Evolutionary conservation across 2,888 invertebrate genomes (phyloP).

Genomic region (Priapulus caudatus): DNA sequence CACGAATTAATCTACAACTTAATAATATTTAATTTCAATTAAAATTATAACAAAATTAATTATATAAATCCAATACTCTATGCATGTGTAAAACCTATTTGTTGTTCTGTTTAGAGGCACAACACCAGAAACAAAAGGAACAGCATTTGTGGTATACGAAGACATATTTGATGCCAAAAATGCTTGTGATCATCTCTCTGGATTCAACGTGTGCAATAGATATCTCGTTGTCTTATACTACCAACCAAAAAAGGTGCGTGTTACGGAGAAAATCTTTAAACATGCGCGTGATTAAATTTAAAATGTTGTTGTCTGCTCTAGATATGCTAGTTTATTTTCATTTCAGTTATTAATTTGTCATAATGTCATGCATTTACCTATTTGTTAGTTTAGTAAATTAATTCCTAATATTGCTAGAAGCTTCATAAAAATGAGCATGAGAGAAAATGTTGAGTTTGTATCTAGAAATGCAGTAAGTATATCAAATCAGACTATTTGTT

Average conservation of each 20-base stretch:
- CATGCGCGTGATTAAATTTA: background rate
- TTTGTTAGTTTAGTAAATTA: background rate
- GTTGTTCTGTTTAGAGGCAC: constrained; percentile 80
- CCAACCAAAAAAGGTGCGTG: constrained; percentile 50
- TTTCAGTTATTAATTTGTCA: constrained; percentile 5
- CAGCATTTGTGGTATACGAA: constrained; percentile 98
- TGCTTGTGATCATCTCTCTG: constrained; percentile 96
- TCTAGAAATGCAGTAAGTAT: too few relatives aligned
- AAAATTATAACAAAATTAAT: too few relatives aligned
- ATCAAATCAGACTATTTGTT: too few relatives aligned
- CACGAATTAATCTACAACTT: too few relatives aligned
- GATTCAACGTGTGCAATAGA: constrained; percentile 96
- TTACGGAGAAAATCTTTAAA: background rate
- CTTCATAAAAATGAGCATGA: too few relatives aligned
- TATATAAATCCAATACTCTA: too few relatives aligned
- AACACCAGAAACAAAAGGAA: constrained; percentile 92
- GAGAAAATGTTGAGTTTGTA: too few relatives aligned
- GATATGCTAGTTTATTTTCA: constrained; percentile 7
- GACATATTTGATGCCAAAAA: constrained; percentile 99
- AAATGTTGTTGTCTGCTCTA: background rate
- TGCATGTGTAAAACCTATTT: too few relatives aligned
- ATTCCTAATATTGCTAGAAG: constrained; percentile 5
- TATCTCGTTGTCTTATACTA: constrained; percentile 98
- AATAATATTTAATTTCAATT: too few relatives aligned
- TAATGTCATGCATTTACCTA: background rate